Conservation (phyloP, 2,888 invertebrate genomes). For the Polydrusus cervinus region DNA sequence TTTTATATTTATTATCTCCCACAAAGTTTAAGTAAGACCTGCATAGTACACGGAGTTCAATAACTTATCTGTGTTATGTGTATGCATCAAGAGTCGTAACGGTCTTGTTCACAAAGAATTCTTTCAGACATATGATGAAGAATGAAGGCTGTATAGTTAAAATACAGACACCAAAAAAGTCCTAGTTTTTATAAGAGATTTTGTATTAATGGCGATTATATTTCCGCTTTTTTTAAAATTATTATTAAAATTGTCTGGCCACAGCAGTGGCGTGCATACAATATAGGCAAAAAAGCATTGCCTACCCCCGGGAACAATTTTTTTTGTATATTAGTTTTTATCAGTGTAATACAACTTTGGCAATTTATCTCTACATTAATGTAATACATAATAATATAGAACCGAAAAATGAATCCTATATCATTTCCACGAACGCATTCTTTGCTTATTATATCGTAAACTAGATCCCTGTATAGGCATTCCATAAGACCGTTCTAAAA, state of each 20-base stretch:
- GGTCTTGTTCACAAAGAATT: conserved; percentile 36
- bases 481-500: too few species aligned
- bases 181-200: background rate
- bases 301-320: too few species aligned
- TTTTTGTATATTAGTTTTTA: too few species aligned
- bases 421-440: too few species aligned
- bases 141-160: background rate
- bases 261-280: too few species aligned
- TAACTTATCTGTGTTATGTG: conserved; percentile 32
- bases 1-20: conserved; percentile 23
- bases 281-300: too few species aligned
- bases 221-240: background rate
- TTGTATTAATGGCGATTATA: conserved; percentile 4
- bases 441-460: too few species aligned
- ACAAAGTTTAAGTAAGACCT: conserved; percentile 29
- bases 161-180: background rate
- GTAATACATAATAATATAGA: too few species aligned
- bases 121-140: conserved; percentile 16
- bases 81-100: conserved; percentile 23
- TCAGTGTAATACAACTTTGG: too few species aligned
- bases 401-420: too few species aligned
- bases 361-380: too few species aligned
- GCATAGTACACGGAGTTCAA: conserved; percentile 31
- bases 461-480: too few species aligned
- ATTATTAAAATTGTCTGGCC: background rate